Conservation (phyloP, 2,113 vertebrate genomes). For the Thryonomys swinderianus region DNA sequence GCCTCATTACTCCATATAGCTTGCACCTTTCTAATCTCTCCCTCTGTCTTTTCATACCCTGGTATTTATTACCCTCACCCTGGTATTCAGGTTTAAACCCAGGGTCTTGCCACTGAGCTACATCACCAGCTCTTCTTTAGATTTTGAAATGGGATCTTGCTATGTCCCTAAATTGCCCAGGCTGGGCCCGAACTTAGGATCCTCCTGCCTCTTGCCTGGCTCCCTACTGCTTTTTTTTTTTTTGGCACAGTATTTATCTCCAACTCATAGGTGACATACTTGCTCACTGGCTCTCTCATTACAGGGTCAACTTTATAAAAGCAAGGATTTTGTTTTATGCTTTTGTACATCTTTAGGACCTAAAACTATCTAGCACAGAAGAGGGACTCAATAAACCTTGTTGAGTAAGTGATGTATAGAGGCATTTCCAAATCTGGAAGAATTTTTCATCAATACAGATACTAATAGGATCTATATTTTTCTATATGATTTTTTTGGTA, state of each 20-base stretch:
- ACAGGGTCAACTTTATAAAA: background rate
- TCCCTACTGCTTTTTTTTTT: background rate
- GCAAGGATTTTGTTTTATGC: background rate
- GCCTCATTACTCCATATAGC: background rate
- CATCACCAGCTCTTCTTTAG: background rate
- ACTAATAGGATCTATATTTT: background rate
- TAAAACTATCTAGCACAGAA: background rate
- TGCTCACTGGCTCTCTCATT: background rate
- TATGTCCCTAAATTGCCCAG: background rate
- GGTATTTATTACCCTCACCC: no score
- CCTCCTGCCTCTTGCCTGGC: no score
- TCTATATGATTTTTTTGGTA: no score
- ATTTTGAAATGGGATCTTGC: background rate
- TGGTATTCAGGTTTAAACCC: background rate
- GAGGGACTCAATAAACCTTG: background rate
- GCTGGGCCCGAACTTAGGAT: background rate
- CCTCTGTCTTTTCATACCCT: background rate
- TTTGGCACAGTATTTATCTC: background rate
- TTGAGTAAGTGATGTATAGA: background rate
- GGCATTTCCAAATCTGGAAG: background rate
- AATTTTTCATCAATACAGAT: background rate
- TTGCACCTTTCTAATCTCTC: background rate
- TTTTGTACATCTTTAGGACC: background rate
- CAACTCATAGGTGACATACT: background rate
- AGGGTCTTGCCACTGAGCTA: background rate